Percentiles rank a stretch among this genome's conserved stretches.
Conservation (phyloP, 2,797 vertebrate species). For the Protonibea diacanthus region DNA sequence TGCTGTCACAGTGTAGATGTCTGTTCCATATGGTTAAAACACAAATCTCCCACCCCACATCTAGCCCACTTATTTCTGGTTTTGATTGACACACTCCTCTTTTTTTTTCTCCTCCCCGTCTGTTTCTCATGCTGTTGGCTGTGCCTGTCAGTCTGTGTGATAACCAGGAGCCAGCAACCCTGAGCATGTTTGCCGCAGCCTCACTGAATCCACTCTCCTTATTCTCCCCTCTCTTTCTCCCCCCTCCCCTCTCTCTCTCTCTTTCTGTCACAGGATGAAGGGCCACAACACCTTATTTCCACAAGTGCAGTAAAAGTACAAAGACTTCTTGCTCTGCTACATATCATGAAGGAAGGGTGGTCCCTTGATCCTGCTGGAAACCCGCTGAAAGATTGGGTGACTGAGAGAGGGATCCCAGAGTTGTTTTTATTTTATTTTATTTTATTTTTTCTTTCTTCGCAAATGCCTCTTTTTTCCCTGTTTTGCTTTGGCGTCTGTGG, state of each 20-base stretch:
- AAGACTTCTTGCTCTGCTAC: conserved; percentile 94
- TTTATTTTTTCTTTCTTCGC: conserved; percentile 74
- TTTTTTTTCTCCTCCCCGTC: conserved; percentile 69
- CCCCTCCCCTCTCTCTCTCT: conserved; percentile 51
- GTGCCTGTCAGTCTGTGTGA: conserved; percentile 86
- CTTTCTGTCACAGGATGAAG: conserved; percentile 88
- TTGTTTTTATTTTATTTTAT: conserved; percentile 59
- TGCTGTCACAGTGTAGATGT: conserved; percentile 76
- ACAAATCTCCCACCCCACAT: conserved; percentile 77
- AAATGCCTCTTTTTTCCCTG: conserved; percentile 83
- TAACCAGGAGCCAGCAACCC: conserved; percentile 81
- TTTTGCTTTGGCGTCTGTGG: conserved; percentile 85
- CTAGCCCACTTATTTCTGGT: conserved; percentile 81
- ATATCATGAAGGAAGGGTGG: conserved; percentile 89
- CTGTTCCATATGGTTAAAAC: conserved; percentile 84
- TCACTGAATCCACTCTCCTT: conserved; percentile 78
- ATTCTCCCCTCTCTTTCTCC: conserved; percentile 58
- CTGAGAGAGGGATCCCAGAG: conserved; percentile 82
- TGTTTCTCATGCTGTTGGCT: conserved; percentile 85
- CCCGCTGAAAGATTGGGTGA: conserved; percentile 83
- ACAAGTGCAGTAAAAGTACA: conserved; percentile 95
- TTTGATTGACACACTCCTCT: conserved; percentile 81
- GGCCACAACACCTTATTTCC: conserved; percentile 91
- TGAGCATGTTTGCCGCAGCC: conserved; percentile 78
- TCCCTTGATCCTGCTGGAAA: conserved; percentile 86